phyloP scores from a whole-genome alignment of 2,797 vertebrate species.

The Centroberyx gerrardi region DNA sequence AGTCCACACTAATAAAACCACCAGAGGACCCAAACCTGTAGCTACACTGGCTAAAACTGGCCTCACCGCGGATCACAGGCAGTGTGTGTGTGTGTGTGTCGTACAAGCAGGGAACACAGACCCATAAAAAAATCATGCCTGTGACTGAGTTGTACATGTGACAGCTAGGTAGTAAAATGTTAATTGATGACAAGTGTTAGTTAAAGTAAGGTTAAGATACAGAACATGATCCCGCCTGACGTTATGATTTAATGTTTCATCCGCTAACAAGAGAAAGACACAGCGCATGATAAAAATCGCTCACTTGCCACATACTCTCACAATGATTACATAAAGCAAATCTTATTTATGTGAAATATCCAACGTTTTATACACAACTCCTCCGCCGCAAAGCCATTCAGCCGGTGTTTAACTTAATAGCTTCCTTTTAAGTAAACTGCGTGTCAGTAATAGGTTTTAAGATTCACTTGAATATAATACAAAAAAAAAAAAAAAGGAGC shows the following conservation, averaged over 20 bases:
- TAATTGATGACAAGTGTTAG: conserved; percentile 72
- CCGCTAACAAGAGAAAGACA: conserved; percentile 20
- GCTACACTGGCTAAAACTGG: not conserved
- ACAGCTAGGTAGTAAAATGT: conserved; percentile 63
- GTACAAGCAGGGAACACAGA: conserved; percentile 12
- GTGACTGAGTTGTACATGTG: conserved; percentile 29
- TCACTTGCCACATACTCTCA: not conserved
- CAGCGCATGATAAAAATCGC: conserved; percentile 4
- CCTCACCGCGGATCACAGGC: conserved; percentile 10
- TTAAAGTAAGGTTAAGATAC: conserved; percentile 50
- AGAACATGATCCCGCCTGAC: conserved; percentile 11
- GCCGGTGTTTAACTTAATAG: not conserved
- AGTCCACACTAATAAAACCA: conserved; percentile 25
- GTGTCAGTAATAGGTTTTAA: conserved; percentile 9
- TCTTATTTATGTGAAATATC: not conserved
- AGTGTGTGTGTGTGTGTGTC: not conserved
- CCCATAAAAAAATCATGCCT: conserved; percentile 61
- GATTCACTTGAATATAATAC: not conserved
- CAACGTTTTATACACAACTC: not conserved
- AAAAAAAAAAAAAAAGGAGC: not conserved
- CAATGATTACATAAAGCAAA: conserved; percentile 1
- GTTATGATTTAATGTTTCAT: conserved; percentile 43
- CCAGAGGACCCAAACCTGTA: conserved; percentile 28
- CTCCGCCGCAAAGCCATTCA: not conserved
- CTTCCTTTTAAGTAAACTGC: conserved; percentile 6